Conservation (phyloP, 2,888 invertebrate species). For the Rhagonycha fulva region DNA sequence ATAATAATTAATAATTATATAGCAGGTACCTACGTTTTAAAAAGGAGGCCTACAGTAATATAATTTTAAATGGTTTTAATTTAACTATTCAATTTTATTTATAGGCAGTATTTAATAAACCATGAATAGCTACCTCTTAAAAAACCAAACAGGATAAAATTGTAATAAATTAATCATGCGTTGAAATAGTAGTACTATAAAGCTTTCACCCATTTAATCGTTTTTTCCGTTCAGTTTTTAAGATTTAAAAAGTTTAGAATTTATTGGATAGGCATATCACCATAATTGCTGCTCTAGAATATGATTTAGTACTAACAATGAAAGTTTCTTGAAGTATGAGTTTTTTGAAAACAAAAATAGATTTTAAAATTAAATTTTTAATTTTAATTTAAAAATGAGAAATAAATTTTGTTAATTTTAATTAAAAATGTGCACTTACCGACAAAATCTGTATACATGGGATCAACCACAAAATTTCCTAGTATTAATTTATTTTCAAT, state of each 20-base stretch:
- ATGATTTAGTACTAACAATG: background rate
- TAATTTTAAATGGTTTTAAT: background rate
- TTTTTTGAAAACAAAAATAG: background rate
- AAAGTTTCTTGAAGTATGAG: background rate
- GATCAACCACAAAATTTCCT: constrained; percentile 83
- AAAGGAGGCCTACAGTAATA: background rate
- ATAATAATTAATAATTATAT: no score
- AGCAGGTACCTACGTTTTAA: background rate
- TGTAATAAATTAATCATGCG: background rate
- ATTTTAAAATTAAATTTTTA: background rate
- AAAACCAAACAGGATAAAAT: background rate
- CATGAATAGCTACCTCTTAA: background rate
- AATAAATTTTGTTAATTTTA: background rate
- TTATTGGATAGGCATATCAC: background rate
- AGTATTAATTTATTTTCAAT: constrained; percentile 69
- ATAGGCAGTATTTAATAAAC: background rate
- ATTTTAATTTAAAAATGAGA: background rate
- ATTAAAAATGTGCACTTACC: constrained; percentile 62
- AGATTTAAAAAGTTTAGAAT: background rate
- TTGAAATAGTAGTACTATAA: background rate
- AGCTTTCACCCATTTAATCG: background rate
- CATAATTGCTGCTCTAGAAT: background rate
- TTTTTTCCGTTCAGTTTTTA: background rate
- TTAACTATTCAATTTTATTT: background rate
- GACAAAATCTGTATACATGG: constrained; percentile 85